Percentiles rank a stretch among this genome's conserved stretches.
Evolutionary conservation across 2,113 vertebrate species (phyloP).

Genomic region (Myiozetetes cayanensis): DNA sequence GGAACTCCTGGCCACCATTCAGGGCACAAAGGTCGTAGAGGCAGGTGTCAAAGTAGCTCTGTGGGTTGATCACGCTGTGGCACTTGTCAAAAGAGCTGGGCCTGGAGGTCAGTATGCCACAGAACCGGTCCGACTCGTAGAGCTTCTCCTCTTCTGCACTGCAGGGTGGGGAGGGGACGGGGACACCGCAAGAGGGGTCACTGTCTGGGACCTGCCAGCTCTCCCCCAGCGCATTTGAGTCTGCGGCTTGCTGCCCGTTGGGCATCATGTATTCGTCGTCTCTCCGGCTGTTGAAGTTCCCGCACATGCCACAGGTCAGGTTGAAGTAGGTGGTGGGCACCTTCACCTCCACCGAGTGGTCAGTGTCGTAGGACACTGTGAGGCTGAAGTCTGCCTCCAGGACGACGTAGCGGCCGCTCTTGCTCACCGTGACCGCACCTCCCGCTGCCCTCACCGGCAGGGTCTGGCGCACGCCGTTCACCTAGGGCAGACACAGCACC

Average conservation of each 20-base stretch:
- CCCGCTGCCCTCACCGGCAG: slow-evolving; percentile 71
- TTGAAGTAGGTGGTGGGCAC: slow-evolving; percentile 71
- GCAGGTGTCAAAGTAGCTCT: slow-evolving; percentile 78
- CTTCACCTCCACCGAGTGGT: slow-evolving; percentile 74
- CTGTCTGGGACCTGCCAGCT: slow-evolving; percentile 69
- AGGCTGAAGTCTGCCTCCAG: slow-evolving; percentile 76
- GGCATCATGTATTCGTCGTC: slow-evolving; percentile 75
- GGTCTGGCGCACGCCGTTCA: slow-evolving; percentile 76
- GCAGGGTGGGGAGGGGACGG: slow-evolving; percentile 46
- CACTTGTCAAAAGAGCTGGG: slow-evolving; percentile 76
- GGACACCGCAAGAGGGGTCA: slow-evolving; percentile 57
- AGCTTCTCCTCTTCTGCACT: slow-evolving; percentile 34
- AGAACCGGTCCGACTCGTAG: slow-evolving; percentile 70
- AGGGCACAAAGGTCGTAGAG: slow-evolving; percentile 75
- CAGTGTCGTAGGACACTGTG: slow-evolving; percentile 69
- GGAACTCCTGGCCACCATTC: slow-evolving; percentile 10
- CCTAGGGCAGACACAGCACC: slow-evolving; percentile 60
- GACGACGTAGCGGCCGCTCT: slow-evolving; percentile 64
- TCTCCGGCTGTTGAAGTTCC: slow-evolving; percentile 77
- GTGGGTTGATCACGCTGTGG: slow-evolving; percentile 57
- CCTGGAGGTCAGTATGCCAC: slow-evolving; percentile 72
- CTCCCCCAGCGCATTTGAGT: slow-evolving; percentile 57
- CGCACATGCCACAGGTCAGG: slow-evolving; percentile 83
- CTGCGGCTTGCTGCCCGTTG: slow-evolving; percentile 46
- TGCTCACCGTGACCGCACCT: slow-evolving; percentile 63